Base-by-base conservation (phyloP, 37 sponge, comb jelly and placozoan species). In the Mnemiopsis leidyi region DNA sequence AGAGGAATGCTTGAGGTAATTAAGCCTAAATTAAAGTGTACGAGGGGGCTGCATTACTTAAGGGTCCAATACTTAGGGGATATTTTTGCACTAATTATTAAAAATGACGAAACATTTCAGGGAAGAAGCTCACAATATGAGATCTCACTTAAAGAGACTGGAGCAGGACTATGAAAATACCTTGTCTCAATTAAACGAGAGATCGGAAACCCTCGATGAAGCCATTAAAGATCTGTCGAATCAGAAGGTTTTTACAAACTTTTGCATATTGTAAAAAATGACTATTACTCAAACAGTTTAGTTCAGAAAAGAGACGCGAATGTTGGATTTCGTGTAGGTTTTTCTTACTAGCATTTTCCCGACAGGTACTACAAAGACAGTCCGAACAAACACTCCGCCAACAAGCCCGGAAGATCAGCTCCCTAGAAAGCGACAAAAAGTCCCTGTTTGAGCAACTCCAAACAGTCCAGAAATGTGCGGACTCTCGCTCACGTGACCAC, bases 191-290 rank as follows among this genome's bases (percentile, higher is more conserved):
- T 28, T 85, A 13, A 85, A 40, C 3, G 90, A 85, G 29, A 36
- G 90, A 13, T 40, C 90, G 25, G 90, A 85, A 37, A 85, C 90
- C 9, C 48, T 85, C 13, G 90, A 85, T 16, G 90, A 85, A 25
- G 90, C 90, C 3, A 33, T 85, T 18, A 85, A 85, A 61, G 90
- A 85, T 39, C 90, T 85, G 7, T 38, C 90, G 38, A 33, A 40
- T 40, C 90, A 39, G 36, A 85, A 85, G 90, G 90, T 85, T 77
- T 9, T n/a, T n/a, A n/a, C n/a, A n/a, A n/a, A n/a, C n/a, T n/a
- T n/a, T n/a, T n/a, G n/a, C n/a, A n/a, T n/a, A n/a, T n/a, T n/a
- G n/a, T n/a, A n/a, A n/a, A n/a, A n/a, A n/a, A n/a, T n/a, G n/a
- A n/a, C n/a, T n/a, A n/a, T n/a, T n/a, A n/a, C n/a, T n/a, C n/a